These are phyloP conservation scores for Camarhynchus parvulus DNA, from an alignment of 2,113 vertebrate species.

Conservation along the genomic window DNA sequence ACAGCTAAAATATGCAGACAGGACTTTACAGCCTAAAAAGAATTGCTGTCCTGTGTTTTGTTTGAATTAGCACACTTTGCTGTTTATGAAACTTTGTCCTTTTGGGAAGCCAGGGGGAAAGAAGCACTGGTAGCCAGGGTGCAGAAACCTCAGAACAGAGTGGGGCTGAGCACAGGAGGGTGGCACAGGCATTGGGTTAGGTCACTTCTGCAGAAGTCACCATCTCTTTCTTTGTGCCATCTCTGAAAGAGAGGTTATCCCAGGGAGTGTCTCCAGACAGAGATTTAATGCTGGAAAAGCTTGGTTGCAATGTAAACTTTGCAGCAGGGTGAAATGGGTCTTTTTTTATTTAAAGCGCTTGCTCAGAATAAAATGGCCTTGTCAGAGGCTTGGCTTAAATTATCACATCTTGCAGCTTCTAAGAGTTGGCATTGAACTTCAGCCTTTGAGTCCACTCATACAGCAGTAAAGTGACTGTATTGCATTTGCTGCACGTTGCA, in stretches of 20 bases:
- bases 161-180: neutral
- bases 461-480: neutral
- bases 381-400: neutral
- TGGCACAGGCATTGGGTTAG: neutral
- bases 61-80: conserved; percentile 65
- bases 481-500: neutral
- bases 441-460: neutral
- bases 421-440: neutral
- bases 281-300: neutral
- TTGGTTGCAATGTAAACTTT: neutral
- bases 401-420: neutral
- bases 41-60: conserved; percentile 67
- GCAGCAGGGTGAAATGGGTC: neutral
- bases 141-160: neutral
- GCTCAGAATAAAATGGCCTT: neutral
- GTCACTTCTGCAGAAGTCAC: neutral
- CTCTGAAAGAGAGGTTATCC: neutral
- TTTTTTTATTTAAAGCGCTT: neutral
- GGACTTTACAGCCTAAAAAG: conserved; percentile 63
- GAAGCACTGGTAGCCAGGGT: neutral
- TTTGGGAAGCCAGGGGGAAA: neutral
- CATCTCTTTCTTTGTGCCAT: neutral
- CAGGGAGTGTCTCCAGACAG: neutral
- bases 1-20: conserved; percentile 75
- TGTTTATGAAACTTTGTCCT: conserved; percentile 65